These are phyloP conservation scores for Galbula dea DNA, from an alignment of 2,113 vertebrate species.

Conservation along the genomic window DNA sequence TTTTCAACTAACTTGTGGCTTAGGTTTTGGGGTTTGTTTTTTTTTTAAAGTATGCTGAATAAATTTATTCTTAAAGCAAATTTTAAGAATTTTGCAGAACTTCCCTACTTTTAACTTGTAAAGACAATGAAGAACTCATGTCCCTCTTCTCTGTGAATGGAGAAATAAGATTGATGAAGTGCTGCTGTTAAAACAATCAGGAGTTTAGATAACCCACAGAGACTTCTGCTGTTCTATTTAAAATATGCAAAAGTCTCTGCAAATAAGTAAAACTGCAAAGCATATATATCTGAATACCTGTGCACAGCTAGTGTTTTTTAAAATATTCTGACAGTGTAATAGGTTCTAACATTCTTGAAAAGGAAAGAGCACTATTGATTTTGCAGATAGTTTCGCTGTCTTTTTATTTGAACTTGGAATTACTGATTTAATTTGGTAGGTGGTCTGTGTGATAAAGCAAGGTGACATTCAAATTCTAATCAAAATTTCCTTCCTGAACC, in stretches of 20 bases:
- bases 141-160: neutral
- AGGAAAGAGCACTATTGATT: neutral
- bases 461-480: neutral
- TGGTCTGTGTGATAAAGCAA: neutral
- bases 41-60: neutral
- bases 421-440: neutral
- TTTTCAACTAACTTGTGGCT: neutral
- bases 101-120: neutral
- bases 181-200: neutral
- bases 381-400: neutral
- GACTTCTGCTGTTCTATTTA: neutral
- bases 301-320: neutral
- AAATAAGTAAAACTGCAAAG: neutral
- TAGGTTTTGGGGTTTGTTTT: neutral
- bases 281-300: neutral
- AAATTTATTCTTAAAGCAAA: neutral
- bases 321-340: neutral
- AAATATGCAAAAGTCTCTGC: neutral
- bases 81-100: neutral
- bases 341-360: neutral
- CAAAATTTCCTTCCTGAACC: neutral
- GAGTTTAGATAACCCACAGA: neutral
- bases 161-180: neutral
- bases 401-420: neutral
- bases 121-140: neutral